Evolutionary conservation across 2,113 vertebrate species (phyloP).

Genomic region (Sorex fumeus): DNA sequence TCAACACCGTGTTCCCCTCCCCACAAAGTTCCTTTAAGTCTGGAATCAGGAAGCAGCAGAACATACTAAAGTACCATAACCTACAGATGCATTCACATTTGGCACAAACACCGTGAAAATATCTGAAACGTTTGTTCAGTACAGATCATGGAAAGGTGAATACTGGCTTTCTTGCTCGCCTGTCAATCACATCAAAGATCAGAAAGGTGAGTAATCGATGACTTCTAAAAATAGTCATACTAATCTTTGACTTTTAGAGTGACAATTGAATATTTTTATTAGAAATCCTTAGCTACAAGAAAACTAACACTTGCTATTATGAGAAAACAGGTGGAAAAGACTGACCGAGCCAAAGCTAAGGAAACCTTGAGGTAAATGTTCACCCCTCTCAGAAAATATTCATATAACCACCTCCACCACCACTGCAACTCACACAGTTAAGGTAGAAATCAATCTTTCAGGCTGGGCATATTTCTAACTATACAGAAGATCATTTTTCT

Average conservation of each 20-base stretch:
- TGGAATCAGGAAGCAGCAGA: constrained; percentile 31
- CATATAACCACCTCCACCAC: not conserved
- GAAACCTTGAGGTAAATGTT: constrained; percentile 47
- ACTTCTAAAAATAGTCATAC: constrained; percentile 57
- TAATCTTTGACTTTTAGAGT: constrained; percentile 11
- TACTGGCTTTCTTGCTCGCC: constrained; percentile 52
- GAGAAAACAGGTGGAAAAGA: constrained; percentile 2
- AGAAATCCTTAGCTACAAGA: constrained; percentile 51
- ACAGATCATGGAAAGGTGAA: constrained; percentile 29
- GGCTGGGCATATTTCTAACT: constrained; percentile 66
- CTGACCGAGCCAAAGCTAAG: constrained; percentile 52
- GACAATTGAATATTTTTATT: constrained; percentile 53
- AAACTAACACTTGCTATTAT: constrained; percentile 40
- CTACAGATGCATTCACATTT: not conserved
- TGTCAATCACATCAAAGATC: constrained; percentile 49
- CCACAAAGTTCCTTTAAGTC: constrained; percentile 31
- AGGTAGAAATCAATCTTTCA: constrained; percentile 68
- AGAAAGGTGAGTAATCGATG: constrained; percentile 46
- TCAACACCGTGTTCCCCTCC: not conserved
- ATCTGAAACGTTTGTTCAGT: constrained; percentile 47
- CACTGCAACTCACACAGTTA: not conserved
- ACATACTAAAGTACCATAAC: constrained; percentile 28
- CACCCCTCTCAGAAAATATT: constrained; percentile 51
- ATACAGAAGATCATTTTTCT: constrained; percentile 77
- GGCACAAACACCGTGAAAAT: constrained; percentile 47